phyloP scores from a whole-genome alignment of 2,113 vertebrate genomes.

The Onychostruthus taczanowskii region DNA sequence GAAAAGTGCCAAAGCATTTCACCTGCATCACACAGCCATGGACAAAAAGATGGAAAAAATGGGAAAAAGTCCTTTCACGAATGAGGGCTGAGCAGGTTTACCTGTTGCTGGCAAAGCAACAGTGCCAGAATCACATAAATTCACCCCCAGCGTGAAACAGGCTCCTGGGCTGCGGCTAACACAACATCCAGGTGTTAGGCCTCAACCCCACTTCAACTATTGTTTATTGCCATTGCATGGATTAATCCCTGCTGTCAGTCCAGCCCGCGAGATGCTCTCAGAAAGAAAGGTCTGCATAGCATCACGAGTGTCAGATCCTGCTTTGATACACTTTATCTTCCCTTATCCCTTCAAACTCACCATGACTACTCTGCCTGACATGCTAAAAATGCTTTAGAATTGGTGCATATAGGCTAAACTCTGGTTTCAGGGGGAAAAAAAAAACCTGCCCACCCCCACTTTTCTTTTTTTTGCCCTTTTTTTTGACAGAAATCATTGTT shows the following conservation, averaged over 20 bases:
- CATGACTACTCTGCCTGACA: slow-evolving; percentile 66
- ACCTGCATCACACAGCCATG: no score
- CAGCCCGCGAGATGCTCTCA: slow-evolving; percentile 62
- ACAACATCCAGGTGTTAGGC: slow-evolving; percentile 69
- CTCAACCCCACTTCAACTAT: slow-evolving; percentile 62
- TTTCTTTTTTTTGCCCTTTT: neutral
- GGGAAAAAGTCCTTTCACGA: neutral
- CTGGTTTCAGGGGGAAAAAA: slow-evolving; percentile 4
- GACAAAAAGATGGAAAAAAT: neutral
- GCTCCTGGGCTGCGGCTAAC: neutral
- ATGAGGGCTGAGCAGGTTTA: neutral
- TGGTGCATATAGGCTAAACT: slow-evolving; percentile 24
- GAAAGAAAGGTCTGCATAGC: slow-evolving; percentile 74
- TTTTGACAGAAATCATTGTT: slow-evolving; percentile 68
- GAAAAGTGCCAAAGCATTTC: neutral
- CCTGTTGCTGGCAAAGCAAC: neutral
- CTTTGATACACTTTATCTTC: slow-evolving; percentile 76
- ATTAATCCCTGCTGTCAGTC: slow-evolving; percentile 77
- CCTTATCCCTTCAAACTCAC: slow-evolving; percentile 71
- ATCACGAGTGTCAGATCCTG: slow-evolving; percentile 72
- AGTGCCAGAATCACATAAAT: neutral
- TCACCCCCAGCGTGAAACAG: neutral
- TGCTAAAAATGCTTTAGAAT: slow-evolving; percentile 67
- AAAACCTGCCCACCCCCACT: neutral
- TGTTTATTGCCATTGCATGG: slow-evolving; percentile 69